Evolutionary conservation across 2,888 invertebrate species (phyloP), one percentile per base, ranked within the genome.

Genomic region (Theretra japonica): DNA sequence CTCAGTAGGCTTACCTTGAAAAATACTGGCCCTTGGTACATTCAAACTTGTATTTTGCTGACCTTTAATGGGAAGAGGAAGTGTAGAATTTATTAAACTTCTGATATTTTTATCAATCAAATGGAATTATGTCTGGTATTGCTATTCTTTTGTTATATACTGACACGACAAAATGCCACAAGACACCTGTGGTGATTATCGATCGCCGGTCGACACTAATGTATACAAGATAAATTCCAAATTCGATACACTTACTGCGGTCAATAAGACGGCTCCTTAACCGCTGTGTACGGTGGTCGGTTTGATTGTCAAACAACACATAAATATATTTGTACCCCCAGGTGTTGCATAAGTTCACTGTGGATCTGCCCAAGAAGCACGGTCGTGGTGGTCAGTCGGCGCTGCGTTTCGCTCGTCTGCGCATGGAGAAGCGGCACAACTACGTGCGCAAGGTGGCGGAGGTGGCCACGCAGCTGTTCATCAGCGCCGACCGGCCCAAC

Each of bases 341-440:
- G 95, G 98, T 99, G 33, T 95, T 99, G 62, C 98, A 99, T 94
- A 99, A 99, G 89, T 99, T 99, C 92, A 98, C 98, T 0, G 99
- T 99, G 6, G 99, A 99, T 91, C 95, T 99, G 82, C 99, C 99
- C 2, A 99, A 99, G 95, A 99, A 99, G 94, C 99, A 99, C 95
- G 99, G 99, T 21, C 97, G 99, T 91, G 99, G 99, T 95, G 99
- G 99, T 96, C 99, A 99, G 94, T 99, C 99, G 8, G 99, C 99
- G 56, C 95, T 99, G 77, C 99, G 99, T 97, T 99, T 99, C 94
- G 99, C 99, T 21, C 98, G 99, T 94, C 96, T 99, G 79, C 96
- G 99, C 83, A 99, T 99, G 99, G 99, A 99, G 95, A 99, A 99
- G 89, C 96, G 99, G 75, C 99, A 99, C 95, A 99, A 99, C 93